Percentiles rank a stretch among this genome's conserved stretches.
Evolutionary conservation across 92 coral and sea anemone species (phyloP).

Genomic region (Phenganax marumi): DNA sequence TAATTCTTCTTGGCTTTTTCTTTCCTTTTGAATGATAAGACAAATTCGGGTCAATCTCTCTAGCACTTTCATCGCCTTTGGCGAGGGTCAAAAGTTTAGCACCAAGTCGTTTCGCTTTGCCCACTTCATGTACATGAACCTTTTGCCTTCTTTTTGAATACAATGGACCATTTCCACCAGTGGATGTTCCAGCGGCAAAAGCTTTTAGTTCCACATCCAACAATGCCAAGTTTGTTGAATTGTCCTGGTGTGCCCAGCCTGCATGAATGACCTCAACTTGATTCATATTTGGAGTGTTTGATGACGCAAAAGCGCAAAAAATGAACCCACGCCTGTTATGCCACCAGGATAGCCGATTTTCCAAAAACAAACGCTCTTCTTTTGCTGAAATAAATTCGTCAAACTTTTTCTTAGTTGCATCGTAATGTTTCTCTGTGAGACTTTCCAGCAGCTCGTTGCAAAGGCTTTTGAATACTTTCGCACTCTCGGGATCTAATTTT

Average conservation of each 20-base stretch:
- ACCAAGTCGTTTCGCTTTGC: slow-evolving; percentile 44
- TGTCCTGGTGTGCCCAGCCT: slow-evolving; percentile 58
- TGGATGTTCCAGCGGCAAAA: slow-evolving; percentile 18
- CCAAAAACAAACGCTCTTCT: slow-evolving; percentile 31
- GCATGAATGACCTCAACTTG: slow-evolving; percentile 64
- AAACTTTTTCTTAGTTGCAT: slow-evolving; percentile 25
- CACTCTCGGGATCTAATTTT: slow-evolving; percentile 34
- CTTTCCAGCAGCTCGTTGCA: slow-evolving; percentile 12
- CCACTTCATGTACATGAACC: slow-evolving; percentile 6
- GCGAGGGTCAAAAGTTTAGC: slow-evolving; percentile 36
- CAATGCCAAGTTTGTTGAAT: slow-evolving; percentile 23
- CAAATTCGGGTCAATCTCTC: slow-evolving; percentile 41
- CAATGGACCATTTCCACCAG: slow-evolving; percentile 43
- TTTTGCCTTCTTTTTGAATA: not conserved
- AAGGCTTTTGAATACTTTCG: slow-evolving; percentile 28
- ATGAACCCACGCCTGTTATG: slow-evolving; percentile 59
- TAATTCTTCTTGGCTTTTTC: no score
- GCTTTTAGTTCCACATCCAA: slow-evolving; percentile 45
- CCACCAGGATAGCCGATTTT: slow-evolving; percentile 64
- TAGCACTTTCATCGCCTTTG: not conserved
- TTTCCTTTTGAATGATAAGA: slow-evolving; percentile 40
- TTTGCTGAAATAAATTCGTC: slow-evolving; percentile 28
- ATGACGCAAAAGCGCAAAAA: slow-evolving; percentile 54
- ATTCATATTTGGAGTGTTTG: slow-evolving; percentile 57
- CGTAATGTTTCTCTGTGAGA: slow-evolving; percentile 28